Evolutionary conservation across 2,888 invertebrate species (phyloP), one percentile per base, ranked within the genome.

Genomic region (Marronus borbonicus): DNA sequence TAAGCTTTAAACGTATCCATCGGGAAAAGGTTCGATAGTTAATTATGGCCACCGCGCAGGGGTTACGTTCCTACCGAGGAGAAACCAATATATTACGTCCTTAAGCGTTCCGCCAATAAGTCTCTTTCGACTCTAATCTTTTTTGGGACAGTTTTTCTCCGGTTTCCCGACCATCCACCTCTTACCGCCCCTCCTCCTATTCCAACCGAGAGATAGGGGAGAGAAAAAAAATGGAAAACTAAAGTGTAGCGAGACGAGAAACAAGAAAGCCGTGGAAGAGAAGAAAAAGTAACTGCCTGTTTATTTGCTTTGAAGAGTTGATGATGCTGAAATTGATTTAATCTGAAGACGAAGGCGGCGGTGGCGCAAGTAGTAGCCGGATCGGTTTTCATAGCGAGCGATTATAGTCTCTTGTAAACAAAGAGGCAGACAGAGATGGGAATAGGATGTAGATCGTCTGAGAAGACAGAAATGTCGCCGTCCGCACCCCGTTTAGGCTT

Each of bases 321-420:
- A 65, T 65, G 65, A 65, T n/a, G 65, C 65, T 44, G 65, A 65
- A 65, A 65, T 39, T 65, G 65, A 65, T 65, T 36, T 65, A 65
- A 65, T 65, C 36, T 44, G 17, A 39, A 65, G 65, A 55, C 55
- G 20, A 8, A 5, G 55, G 20, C 55, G 55, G 20, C 55, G 20
- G 20, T n/a, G 55, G 20, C 55, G 55, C 17, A 17, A 55, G 65
- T 36, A 65, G 65, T 20, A 17, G 65, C n/a, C 17, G 17, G 39
- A 65, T 44, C 65, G 44, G 39, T 65, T 44, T 44, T 65, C 65
- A n/a, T 62, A 31, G 55, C 24, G 62, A 28, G 31, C 24, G 62
- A 62, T 62, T 62, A 62, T 62, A 62, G 62, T 62, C 62, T 62
- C 62, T 28, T 62, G 24, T 62, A 62, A 62, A 62, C 62, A 62